These are phyloP conservation scores for Pterocles burchelli DNA, from an alignment of 2,113 vertebrate genomes.

Conservation along the genomic window DNA sequence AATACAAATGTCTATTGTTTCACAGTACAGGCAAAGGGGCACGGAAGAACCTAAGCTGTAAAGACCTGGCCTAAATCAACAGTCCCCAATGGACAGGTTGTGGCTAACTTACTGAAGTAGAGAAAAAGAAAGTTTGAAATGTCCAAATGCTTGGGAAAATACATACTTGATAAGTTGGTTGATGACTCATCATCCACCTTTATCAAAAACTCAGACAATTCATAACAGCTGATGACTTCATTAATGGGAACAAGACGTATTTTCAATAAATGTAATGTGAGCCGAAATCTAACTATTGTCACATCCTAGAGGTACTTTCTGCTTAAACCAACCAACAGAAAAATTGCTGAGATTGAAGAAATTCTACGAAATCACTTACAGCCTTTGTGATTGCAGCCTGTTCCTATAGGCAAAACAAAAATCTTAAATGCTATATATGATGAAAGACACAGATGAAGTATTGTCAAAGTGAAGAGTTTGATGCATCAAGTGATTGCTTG, in stretches of 20 bases:
- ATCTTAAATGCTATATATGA: neutral
- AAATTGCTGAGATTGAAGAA: neutral
- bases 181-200: neutral
- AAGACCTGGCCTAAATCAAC: neutral
- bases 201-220: neutral
- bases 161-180: neutral
- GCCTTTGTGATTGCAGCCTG: neutral
- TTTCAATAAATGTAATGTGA: neutral
- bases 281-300: neutral
- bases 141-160: neutral
- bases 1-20: neutral
- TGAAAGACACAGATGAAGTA: neutral
- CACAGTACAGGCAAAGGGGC: neutral
- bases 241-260: neutral
- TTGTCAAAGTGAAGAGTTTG: neutral
- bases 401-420: neutral
- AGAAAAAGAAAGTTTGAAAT: neutral
- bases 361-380: neutral
- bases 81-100: neutral
- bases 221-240: neutral
- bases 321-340: neutral
- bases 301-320: neutral
- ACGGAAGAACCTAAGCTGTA: neutral
- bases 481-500: neutral
- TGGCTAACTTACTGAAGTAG: neutral